phyloP scores from a whole-genome alignment of 2,113 vertebrate genomes.

The Columba janthina region DNA sequence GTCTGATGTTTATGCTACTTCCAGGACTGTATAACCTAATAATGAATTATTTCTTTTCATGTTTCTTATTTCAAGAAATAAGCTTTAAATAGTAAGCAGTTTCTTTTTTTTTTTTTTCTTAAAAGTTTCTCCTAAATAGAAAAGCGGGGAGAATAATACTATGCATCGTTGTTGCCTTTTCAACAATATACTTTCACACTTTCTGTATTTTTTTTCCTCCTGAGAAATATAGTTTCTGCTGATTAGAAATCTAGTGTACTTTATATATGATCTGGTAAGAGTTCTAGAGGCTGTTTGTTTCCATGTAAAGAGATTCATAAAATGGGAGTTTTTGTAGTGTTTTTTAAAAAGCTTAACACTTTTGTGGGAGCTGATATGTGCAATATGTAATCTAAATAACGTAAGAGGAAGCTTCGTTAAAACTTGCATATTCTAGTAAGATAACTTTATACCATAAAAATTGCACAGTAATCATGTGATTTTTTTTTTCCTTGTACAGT shows the following conservation, averaged over 20 bases:
- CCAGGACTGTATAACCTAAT: not conserved
- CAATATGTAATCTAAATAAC: not conserved
- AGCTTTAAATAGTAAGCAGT: not conserved
- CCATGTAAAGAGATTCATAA: not conserved
- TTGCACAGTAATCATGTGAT: no score
- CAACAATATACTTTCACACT: not conserved
- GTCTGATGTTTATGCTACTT: not conserved
- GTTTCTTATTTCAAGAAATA: not conserved
- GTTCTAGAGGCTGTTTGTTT: not conserved
- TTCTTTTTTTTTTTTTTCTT: not conserved
- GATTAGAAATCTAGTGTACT: not conserved
- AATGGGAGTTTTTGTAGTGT: not conserved
- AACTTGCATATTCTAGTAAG: not conserved
- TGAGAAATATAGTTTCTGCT: not conserved
- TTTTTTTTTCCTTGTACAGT: fast-evolving
- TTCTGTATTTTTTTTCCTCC: not conserved
- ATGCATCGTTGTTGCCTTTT: not conserved
- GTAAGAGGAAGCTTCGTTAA: not conserved
- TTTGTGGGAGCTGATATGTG: not conserved
- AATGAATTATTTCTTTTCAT: not conserved
- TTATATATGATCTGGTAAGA: not conserved
- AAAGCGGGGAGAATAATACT: not conserved
- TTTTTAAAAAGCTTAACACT: not conserved
- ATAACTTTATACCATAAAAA: not conserved
- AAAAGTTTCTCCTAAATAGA: not conserved